Percentiles rank a stretch among this genome's conserved stretches.
Conservation (phyloP, 2,797 vertebrate genomes). For the Lithobates sylvaticus region DNA sequence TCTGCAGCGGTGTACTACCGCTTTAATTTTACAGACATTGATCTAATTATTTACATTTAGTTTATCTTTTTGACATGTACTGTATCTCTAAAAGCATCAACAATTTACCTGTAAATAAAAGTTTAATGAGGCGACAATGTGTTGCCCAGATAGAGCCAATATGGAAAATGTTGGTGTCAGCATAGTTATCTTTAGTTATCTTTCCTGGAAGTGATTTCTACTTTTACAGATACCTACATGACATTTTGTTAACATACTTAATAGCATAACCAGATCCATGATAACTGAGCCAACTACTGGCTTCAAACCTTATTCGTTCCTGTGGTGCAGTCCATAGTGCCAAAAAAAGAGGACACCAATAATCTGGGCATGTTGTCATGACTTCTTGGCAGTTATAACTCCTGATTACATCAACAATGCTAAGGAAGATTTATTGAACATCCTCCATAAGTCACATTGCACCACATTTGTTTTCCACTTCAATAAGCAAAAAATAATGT, state of each 20-base stretch:
- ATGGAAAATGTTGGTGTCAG: not conserved
- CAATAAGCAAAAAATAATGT: constrained; percentile 8
- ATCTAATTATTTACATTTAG: no score
- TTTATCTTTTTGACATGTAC: no score
- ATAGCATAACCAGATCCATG: not conserved
- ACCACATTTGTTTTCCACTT: constrained; percentile 40
- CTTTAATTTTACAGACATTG: no score
- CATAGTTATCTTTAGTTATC: not conserved
- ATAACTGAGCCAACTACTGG: not conserved
- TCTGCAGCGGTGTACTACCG: no score
- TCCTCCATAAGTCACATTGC: constrained; percentile 6
- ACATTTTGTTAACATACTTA: not conserved
- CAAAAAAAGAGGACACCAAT: constrained; percentile 29
- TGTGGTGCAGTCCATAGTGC: constrained; percentile 7
- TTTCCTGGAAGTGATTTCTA: not conserved
- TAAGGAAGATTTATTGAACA: constrained; percentile 30
- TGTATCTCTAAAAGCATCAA: no score
- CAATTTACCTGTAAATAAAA: no score
- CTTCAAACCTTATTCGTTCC: not conserved
- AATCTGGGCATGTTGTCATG: constrained; percentile 21
- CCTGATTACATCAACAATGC: constrained; percentile 17
- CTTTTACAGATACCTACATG: no score
- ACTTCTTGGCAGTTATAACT: constrained; percentile 10
- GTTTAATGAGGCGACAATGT: no score
- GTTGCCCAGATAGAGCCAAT: not conserved